phyloP scores from a whole-genome alignment of 2,113 vertebrate species.

The Heterocephalus glaber region DNA sequence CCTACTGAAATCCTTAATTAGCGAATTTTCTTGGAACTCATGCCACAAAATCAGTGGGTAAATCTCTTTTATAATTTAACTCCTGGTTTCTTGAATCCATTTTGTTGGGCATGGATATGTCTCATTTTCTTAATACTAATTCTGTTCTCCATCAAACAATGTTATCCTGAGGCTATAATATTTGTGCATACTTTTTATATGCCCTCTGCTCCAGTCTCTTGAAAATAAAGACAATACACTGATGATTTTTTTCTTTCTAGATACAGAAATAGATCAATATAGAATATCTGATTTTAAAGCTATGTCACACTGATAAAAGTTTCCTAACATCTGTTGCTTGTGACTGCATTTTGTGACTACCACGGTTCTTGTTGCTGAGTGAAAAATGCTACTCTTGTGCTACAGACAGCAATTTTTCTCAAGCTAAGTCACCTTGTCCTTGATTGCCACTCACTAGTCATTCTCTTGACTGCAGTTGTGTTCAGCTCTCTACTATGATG shows the following conservation, averaged over 20 bases:
- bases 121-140: constrained; percentile 13
- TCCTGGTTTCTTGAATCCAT: not conserved
- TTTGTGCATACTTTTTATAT: not conserved
- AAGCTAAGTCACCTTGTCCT: constrained; percentile 21
- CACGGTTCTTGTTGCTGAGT: not conserved
- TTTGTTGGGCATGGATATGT: not conserved
- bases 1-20: not conserved
- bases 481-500: not conserved
- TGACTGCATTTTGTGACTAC: not conserved
- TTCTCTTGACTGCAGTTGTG: not conserved
- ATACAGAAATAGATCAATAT: not conserved
- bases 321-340: not conserved
- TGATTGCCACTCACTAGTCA: not conserved
- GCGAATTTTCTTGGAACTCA: not conserved
- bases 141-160: not conserved
- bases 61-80: not conserved
- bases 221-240: not conserved
- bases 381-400: constrained; percentile 3
- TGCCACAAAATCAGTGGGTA: not conserved
- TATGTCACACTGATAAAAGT: not conserved
- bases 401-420: constrained; percentile 36
- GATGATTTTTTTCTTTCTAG: not conserved
- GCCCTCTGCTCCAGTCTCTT: not conserved
- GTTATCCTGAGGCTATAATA: not conserved
- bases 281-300: not conserved